A percentile compares a stretch with the other conserved stretches of the same genome.
Conservation (phyloP, 2,113 vertebrate species). For the Ptilonorhynchus violaceus region DNA sequence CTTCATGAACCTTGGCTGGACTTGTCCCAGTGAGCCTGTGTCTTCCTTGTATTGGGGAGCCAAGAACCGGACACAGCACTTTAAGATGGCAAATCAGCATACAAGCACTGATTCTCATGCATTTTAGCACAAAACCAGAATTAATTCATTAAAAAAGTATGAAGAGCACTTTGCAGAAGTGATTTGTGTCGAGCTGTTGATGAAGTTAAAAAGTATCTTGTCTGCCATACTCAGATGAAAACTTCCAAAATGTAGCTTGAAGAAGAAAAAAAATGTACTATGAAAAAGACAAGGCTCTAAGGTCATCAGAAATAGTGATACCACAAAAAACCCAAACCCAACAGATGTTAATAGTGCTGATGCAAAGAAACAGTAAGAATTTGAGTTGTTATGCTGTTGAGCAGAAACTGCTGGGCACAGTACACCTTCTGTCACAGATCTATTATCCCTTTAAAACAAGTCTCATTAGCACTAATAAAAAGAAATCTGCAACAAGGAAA, state of each 20-base stretch:
- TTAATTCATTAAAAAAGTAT: background rate
- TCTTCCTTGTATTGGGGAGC: background rate
- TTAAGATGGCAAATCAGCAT: background rate
- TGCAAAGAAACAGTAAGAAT: background rate
- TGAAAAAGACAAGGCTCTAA: background rate
- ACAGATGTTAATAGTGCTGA: background rate
- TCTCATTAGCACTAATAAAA: slow-evolving; percentile 22
- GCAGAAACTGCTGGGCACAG: background rate
- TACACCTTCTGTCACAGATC: background rate
- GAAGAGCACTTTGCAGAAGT: background rate
- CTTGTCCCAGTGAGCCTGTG: background rate
- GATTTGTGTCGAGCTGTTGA: fast-evolving
- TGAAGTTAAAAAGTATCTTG: background rate
- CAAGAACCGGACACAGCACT: background rate
- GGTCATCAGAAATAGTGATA: background rate
- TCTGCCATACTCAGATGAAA: background rate
- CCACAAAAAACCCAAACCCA: fast-evolving
- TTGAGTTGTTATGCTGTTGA: background rate
- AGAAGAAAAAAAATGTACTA: background rate
- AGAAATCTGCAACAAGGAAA: slow-evolving; percentile 33
- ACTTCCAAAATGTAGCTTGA: background rate
- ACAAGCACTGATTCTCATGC: background rate
- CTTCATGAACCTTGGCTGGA: background rate
- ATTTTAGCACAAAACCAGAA: background rate
- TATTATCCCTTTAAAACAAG: background rate